Percentiles rank a stretch among this genome's conserved stretches.
Conservation (phyloP, 2,797 vertebrate genomes). For the Clamator glandarius region DNA sequence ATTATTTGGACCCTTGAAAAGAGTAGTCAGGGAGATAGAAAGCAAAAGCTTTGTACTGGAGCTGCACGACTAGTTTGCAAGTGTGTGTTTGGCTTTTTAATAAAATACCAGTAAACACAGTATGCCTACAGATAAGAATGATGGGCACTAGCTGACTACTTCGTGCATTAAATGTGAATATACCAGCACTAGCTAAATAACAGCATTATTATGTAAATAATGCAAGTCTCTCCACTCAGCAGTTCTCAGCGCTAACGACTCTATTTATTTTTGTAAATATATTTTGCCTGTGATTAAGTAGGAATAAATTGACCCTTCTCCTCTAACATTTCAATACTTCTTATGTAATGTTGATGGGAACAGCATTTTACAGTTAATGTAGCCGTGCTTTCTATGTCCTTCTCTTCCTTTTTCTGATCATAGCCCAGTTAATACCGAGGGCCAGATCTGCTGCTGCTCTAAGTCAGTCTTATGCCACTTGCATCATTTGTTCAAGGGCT, state of each 20-base stretch:
- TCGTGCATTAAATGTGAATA: neutral
- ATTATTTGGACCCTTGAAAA: neutral
- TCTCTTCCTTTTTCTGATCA: neutral
- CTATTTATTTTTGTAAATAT: slow-evolving; percentile 45
- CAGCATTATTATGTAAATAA: slow-evolving; percentile 51
- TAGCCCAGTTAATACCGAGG: neutral
- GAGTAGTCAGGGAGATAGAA: neutral
- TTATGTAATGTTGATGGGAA: neutral
- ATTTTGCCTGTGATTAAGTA: slow-evolving; percentile 51
- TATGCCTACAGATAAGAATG: neutral
- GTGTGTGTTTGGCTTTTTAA: neutral
- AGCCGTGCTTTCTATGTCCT: slow-evolving; percentile 2
- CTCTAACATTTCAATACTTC: slow-evolving; percentile 30
- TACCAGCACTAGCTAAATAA: slow-evolving; percentile 25
- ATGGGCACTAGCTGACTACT: neutral
- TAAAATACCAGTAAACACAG: neutral
- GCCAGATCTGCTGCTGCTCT: neutral
- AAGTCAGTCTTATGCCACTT: neutral
- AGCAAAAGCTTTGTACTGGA: neutral
- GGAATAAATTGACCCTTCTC: slow-evolving; percentile 46
- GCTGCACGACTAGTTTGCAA: neutral
- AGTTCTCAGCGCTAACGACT: slow-evolving; percentile 22
- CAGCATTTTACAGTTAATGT: slow-evolving; percentile 4
- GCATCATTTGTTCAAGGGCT: neutral
- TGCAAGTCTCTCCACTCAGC: slow-evolving; percentile 37